Evolutionary conservation across 2,113 vertebrate species (phyloP).

Genomic region (Ophthalmolycus amberensis): DNA sequence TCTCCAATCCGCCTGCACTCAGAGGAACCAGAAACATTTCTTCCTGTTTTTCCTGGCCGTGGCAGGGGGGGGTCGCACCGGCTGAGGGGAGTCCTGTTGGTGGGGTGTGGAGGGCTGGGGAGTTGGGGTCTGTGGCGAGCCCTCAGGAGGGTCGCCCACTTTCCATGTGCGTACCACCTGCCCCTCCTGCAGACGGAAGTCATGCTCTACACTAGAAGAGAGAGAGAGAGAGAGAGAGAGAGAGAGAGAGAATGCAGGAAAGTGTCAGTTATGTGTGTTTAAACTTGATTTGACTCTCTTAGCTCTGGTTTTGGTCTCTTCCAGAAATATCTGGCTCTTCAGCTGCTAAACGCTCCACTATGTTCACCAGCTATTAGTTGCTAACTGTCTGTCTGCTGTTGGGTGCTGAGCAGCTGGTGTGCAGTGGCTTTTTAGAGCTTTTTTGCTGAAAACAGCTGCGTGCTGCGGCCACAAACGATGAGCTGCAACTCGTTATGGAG

Average conservation of each 20-base stretch:
- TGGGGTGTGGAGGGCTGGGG: conserved; percentile 67
- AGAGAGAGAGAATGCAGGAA: conserved; percentile 1
- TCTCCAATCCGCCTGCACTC: conserved; percentile 41
- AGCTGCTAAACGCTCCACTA: background rate
- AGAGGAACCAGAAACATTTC: conserved; percentile 87
- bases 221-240: conserved; percentile 14
- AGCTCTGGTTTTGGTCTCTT: background rate
- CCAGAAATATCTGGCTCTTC: background rate
- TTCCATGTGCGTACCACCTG: conserved; percentile 84
- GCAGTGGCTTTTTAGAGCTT: background rate
- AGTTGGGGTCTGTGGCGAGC: conserved; percentile 69
- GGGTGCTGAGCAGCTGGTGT: background rate
- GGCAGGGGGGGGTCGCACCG: conserved; percentile 66
- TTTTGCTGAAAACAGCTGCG: background rate
- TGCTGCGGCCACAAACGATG: background rate
- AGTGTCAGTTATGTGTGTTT: background rate
- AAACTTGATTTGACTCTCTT: background rate
- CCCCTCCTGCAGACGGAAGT: conserved; percentile 85
- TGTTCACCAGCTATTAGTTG: background rate
- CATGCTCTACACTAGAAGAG: conserved; percentile 81
- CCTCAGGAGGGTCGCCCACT: conserved; percentile 80
- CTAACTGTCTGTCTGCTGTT: background rate
- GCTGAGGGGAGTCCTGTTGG: conserved; percentile 78
- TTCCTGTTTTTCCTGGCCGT: conserved; percentile 82
- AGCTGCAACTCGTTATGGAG: background rate